A percentile compares a stretch with the other conserved stretches of the same genome.
phyloP scores from a whole-genome alignment of 2,888 invertebrate genomes.

The Sericinus montela region DNA sequence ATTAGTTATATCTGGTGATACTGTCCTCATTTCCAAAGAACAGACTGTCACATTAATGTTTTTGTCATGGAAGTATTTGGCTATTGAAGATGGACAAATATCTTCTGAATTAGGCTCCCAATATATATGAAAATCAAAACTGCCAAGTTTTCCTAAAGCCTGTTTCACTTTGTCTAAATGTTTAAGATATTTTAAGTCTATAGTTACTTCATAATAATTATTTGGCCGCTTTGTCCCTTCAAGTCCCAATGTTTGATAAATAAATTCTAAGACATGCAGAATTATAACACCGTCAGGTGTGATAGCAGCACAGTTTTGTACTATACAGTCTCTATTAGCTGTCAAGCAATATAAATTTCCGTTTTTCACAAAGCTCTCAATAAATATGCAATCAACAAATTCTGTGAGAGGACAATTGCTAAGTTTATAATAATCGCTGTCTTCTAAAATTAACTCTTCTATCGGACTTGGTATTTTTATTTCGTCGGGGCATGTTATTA shows the following conservation, averaged over 20 bases:
- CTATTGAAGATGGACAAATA: conserved; percentile 65
- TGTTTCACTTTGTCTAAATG: conserved; percentile 36
- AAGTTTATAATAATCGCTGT: conserved; percentile 59
- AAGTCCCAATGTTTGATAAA: conserved; percentile 63
- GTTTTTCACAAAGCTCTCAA: conserved; percentile 55
- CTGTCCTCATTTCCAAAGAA: conserved; percentile 31
- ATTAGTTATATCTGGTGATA: conserved; percentile 43
- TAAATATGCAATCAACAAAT: conserved; percentile 50
- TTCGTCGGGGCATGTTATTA: conserved; percentile 64
- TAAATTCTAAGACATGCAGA: conserved; percentile 47
- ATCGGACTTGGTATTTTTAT: conserved; percentile 43
- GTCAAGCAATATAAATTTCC: conserved; percentile 56
- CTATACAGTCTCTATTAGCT: conserved; percentile 48
- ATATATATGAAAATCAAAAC: conserved; percentile 45
- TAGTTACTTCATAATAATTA: conserved; percentile 51
- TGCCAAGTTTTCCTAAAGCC: conserved; percentile 44
- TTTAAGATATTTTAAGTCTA: conserved; percentile 45
- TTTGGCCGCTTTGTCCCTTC: conserved; percentile 56
- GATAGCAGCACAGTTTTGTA: conserved; percentile 54
- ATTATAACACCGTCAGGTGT: conserved; percentile 58
- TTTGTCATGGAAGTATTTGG: conserved; percentile 59
- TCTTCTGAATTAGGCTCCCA: conserved; percentile 56
- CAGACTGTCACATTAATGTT: conserved; percentile 39
- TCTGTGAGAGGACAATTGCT: conserved; percentile 44
- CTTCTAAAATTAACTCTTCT: conserved; percentile 46